Percentiles rank a stretch among this genome's conserved stretches.
Conservation (phyloP, 2,888 invertebrate species). For the Ophion slaviceki region DNA sequence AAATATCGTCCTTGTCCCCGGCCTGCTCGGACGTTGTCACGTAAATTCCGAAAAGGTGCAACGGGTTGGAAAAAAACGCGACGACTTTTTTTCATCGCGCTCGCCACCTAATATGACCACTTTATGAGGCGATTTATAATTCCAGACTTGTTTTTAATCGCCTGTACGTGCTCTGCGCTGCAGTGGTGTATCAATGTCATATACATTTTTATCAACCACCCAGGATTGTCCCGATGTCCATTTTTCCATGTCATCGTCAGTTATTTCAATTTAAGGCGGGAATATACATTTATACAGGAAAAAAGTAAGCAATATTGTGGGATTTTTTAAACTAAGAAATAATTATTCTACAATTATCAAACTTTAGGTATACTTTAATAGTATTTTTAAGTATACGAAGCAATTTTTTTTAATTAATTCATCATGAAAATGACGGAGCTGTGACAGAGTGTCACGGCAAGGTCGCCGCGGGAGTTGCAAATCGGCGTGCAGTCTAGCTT, state of each 20-base stretch:
- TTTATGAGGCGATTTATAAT: slow-evolving; percentile 44
- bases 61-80: slow-evolving; percentile 5
- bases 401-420: no score
- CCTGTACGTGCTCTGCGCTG: neutral
- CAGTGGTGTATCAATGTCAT: slow-evolving; percentile 9
- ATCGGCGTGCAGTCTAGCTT: no score
- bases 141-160: slow-evolving; percentile 24
- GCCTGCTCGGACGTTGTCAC: slow-evolving; percentile 12
- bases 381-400: no score
- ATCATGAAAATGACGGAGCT: no score
- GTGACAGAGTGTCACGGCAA: no score
- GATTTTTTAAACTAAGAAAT: no score
- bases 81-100: slow-evolving; percentile 3
- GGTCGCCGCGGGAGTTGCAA: no score
- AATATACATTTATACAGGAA: no score
- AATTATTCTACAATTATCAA: no score
- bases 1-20: slow-evolving; percentile 51
- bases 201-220: neutral
- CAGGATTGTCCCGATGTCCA: neutral
- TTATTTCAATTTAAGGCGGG: neutral
- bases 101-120: slow-evolving; percentile 24
- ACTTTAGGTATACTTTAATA: no score
- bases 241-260: neutral
- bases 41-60: slow-evolving; percentile 42
- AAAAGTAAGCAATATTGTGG: no score